Evolutionary conservation across 2,888 invertebrate species (phyloP), one percentile per base, ranked within the genome.

Genomic region (Sesia bembeciformis): DNA sequence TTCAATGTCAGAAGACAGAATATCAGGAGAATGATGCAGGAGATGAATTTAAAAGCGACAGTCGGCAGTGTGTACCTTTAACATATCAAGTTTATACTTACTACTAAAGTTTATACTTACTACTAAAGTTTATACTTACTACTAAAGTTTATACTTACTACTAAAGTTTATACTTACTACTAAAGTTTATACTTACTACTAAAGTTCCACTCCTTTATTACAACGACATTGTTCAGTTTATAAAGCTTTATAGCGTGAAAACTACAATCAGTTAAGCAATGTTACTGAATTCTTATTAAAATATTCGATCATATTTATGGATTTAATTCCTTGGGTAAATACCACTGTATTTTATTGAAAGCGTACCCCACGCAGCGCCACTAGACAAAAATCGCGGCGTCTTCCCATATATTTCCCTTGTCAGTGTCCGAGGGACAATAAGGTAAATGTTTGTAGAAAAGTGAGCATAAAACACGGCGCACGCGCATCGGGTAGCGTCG

Each of bases 301-400:
- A 46, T 46, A 23, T 46, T 46, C 46, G 46, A 62, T 61, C 56
- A 61, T 56, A 53, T 54, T 52, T 58, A 50, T 52, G 57, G 60
- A 60, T 63, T 62, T 60, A 49, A 56, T 58, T 56, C 55, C 43
- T 39, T 7, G 46, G 42, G 53, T 51, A 50, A 50, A 8, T 7
- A 39, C 7, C 50, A 61, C 66, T 58, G 67, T 69, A 73, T 68
- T 74, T 78, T 73, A 76, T 67, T 67, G 66, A 59, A 63, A 66
- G 62, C 62, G 58, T 78, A 76, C 83, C 85, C 84, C 84, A 84
- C 84, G 84, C 84, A 78, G 78, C 61, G 78, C 62, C 67, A 72
- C 79, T 85, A 86, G 86, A 86, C 87, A 89, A 86, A 88, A 86
- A 86, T 87, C 86, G 72, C 78, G 68, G 74, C 72, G 72, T 60